Percentiles rank a stretch among this genome's conserved stretches.
phyloP scores from a whole-genome alignment of 2,113 vertebrate genomes.

The Scalopus aquaticus region DNA sequence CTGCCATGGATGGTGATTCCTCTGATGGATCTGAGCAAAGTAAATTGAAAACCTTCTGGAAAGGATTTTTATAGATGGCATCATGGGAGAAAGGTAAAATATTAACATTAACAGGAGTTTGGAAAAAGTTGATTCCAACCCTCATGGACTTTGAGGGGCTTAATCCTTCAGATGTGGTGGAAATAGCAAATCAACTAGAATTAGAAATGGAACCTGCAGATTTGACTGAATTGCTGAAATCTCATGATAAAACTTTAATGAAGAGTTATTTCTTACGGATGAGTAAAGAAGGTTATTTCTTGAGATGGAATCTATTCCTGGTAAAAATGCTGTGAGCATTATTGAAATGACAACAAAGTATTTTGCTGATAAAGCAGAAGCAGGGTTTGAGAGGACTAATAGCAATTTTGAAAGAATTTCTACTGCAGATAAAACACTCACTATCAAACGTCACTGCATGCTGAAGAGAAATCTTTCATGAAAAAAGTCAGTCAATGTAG shows the following conservation, averaged over 20 bases:
- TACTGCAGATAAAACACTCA: neutral
- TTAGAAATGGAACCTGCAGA: neutral
- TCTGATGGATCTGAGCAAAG: neutral
- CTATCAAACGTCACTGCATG: no score
- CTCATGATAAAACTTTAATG: neutral
- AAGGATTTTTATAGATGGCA: neutral
- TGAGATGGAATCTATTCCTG: neutral
- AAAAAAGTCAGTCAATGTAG: no score
- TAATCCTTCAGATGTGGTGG: neutral
- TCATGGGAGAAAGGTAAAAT: neutral
- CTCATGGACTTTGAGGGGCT: neutral
- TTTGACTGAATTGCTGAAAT: neutral
- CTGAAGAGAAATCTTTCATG: no score
- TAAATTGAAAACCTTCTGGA: neutral
- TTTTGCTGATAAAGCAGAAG: neutral
- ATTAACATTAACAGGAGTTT: neutral
- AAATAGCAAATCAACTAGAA: neutral
- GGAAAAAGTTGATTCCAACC: neutral
- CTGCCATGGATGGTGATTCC: neutral
- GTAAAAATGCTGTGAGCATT: neutral
- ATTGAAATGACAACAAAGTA: neutral
- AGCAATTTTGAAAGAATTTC: neutral
- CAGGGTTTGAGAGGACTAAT: neutral
- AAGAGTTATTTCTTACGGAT: neutral
- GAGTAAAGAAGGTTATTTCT: neutral